phyloP scores from a whole-genome alignment of 2,888 invertebrate genomes.

The Brenthis ino region DNA sequence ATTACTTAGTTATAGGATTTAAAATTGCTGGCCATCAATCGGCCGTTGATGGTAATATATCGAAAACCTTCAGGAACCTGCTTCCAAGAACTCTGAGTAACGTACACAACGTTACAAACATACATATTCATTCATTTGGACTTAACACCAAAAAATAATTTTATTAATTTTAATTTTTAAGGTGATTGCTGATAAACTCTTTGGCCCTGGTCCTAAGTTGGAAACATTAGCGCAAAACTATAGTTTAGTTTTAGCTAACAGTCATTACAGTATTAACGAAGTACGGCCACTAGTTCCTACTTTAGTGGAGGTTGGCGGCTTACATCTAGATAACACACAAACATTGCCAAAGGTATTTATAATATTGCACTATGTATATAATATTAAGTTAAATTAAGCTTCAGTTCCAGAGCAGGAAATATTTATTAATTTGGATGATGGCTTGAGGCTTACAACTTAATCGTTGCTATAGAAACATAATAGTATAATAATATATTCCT shows the following conservation, averaged over 20 bases:
- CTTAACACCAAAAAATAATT: not conserved
- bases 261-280: constrained; percentile 81
- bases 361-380: not conserved
- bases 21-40: no score
- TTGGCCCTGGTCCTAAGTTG: constrained; percentile 74
- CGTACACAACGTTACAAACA: no score
- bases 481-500: no score
- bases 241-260: constrained; percentile 80
- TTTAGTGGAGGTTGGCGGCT: constrained; percentile 81
- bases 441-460: not conserved
- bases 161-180: constrained; percentile 46
- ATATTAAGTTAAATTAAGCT: no score
- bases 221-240: constrained; percentile 72
- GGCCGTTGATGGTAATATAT: no score
- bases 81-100: no score
- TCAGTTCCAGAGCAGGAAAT: no score
- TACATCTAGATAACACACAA: constrained; percentile 76
- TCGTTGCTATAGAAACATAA: not conserved
- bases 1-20: no score
- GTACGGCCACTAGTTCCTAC: constrained; percentile 80
- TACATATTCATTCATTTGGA: not conserved
- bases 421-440: not conserved
- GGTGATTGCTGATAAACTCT: constrained; percentile 73
- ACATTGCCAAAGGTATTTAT: constrained; percentile 67
- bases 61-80: no score